Evolutionary conservation across 2,797 vertebrate genomes (phyloP), one percentile per base, ranked within the genome.

Genomic region (Dermochelys coriacea): DNA sequence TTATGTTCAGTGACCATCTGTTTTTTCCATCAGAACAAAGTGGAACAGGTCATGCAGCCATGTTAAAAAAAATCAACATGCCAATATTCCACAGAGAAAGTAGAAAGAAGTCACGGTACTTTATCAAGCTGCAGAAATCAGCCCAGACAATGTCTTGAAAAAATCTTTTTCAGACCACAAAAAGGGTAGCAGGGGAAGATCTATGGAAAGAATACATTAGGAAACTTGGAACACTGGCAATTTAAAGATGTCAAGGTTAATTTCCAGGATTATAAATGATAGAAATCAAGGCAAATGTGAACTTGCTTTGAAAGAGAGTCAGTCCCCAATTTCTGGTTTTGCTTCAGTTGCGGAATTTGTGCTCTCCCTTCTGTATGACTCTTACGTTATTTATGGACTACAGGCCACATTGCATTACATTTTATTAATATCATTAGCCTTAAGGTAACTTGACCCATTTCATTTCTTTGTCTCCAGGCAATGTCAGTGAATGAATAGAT

Each of bases 211-310:
- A 94, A 68, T 64, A 57, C 77, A 85, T 90, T 86, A 75, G 87
- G 84, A 88, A 95, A 91, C 87, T 97, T 92, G 84, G 87, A 95
- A 95, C 80, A 21, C 80, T 59, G 75, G 51, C 82, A 94, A 91
- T 93, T 89, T 85, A 55, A 87, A 89, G 81, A 93, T 85, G 82
- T 93, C 93, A 93, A 77, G 85, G 79, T 91, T 96, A 97, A 96
- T 97, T 97, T 96, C 84, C 81, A 82, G 47, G 50, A 50, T 94
- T 94, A 89, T 93, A 94, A 96, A 89, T 96, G 78, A 90, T 4
- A 51, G 91, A 96, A 96, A 92, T 88, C 21, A 7, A 52, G 68
- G 75, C 90, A 94, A 95, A 94, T 82, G 16, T 37, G 80, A 88
- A 74, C 50, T 93, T 85, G 78, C 41, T 82, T 95, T 95, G 7